Evolutionary conservation across 2,113 vertebrate genomes (phyloP).

Genomic region (Rhegmatorhina hoffmannsi): DNA sequence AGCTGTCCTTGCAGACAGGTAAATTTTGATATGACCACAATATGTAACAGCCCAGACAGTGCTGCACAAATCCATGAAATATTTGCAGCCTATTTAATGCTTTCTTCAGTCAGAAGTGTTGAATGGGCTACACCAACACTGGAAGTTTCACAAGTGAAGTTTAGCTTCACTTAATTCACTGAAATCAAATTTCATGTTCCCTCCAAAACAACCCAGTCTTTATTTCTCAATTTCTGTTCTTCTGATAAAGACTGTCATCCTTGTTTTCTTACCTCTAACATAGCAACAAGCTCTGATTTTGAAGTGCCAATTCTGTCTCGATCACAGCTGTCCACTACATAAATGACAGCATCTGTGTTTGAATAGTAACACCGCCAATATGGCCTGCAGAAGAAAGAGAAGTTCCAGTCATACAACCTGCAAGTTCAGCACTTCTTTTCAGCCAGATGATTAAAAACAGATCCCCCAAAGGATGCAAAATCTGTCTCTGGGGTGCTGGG

Average conservation of each 20-base stretch:
- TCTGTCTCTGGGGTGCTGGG: neutral
- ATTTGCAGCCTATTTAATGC: neutral
- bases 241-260: rapidly evolving
- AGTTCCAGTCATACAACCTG: neutral
- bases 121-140: rapidly evolving
- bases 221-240: neutral
- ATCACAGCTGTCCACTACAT: slow-evolving; percentile 98
- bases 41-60: neutral
- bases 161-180: neutral
- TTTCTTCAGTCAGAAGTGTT: neutral
- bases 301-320: slow-evolving; percentile 97
- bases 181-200: neutral
- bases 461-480: neutral
- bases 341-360: slow-evolving; percentile 97
- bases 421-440: neutral
- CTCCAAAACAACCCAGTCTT: neutral
- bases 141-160: neutral
- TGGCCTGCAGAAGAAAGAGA: slow-evolving; percentile 77
- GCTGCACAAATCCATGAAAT: neutral
- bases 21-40: neutral
- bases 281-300: slow-evolving; percentile 96
- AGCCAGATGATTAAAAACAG: neutral
- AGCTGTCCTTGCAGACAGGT: neutral
- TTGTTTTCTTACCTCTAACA: slow-evolving; percentile 89
- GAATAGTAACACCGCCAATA: slow-evolving; percentile 99